Evolutionary conservation across 2,888 invertebrate genomes (phyloP).

Genomic region (Agrotis exclamationis): DNA sequence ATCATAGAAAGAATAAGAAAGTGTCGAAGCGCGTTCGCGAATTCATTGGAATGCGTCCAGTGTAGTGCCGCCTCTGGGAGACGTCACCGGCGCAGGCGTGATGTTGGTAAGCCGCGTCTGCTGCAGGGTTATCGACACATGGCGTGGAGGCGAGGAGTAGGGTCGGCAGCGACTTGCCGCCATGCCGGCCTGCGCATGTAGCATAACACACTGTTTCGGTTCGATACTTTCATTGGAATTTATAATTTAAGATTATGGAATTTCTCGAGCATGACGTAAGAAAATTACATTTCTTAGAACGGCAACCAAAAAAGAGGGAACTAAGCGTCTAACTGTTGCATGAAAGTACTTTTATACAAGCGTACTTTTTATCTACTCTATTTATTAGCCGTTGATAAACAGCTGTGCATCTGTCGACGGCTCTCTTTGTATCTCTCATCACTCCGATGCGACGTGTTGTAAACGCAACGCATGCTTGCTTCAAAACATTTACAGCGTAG

Average conservation of each 20-base stretch:
- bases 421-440: slow-evolving; percentile 42
- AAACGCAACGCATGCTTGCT: slow-evolving; percentile 17
- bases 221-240: slow-evolving; percentile 81
- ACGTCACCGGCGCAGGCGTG: slow-evolving; percentile 88
- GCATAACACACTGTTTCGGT: slow-evolving; percentile 84
- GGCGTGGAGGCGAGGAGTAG: slow-evolving; percentile 78
- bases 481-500: slow-evolving; percentile 19
- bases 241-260: slow-evolving; percentile 68
- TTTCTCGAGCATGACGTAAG: slow-evolving; percentile 66
- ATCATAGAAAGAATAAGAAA: slow-evolving; percentile 68
- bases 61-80: slow-evolving; percentile 80
- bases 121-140: slow-evolving; percentile 90
- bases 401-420: slow-evolving; percentile 52
- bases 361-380: slow-evolving; percentile 12
- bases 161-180: slow-evolving; percentile 75
- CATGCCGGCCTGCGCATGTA: slow-evolving; percentile 79
- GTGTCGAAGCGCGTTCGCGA: slow-evolving; percentile 78
- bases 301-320: slow-evolving; percentile 28
- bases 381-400: slow-evolving; percentile 35
- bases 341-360: slow-evolving; percentile 1
- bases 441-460: slow-evolving; percentile 37
- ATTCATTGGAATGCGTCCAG: slow-evolving; percentile 86
- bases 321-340: slow-evolving; percentile 8
- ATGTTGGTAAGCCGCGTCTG: slow-evolving; percentile 81
- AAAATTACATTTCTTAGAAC: slow-evolving; percentile 53